A percentile compares a stretch with the other conserved stretches of the same genome.
phyloP scores from a whole-genome alignment of 2,888 invertebrate genomes.

The Trisateles emortualis region DNA sequence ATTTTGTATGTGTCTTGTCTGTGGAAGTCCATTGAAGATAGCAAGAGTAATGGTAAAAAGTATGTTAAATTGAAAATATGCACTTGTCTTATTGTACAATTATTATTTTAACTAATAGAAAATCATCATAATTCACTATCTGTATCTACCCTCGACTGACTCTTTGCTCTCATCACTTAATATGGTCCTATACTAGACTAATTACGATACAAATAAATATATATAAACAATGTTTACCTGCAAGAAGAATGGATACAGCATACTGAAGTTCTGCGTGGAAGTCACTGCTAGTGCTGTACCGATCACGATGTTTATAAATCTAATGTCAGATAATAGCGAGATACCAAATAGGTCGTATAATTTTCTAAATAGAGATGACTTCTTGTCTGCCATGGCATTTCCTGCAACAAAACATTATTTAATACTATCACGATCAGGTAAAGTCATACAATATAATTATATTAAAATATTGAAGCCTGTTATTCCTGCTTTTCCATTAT shows the following conservation, averaged over 20 bases:
- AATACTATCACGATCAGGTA: conserved; percentile 41
- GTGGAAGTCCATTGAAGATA: too few relatives aligned
- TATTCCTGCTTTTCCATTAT: too few relatives aligned
- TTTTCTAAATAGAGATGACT: conserved; percentile 61
- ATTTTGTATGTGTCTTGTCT: too few relatives aligned
- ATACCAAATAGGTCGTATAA: conserved; percentile 87
- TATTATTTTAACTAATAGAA: too few relatives aligned
- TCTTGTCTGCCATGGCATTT: conserved; percentile 26
- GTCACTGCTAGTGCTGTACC: conserved; percentile 90
- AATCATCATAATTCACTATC: too few relatives aligned
- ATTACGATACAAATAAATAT: neutral
- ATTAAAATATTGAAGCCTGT: too few relatives aligned
- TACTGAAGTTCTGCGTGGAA: conserved; percentile 90
- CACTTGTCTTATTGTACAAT: too few relatives aligned
- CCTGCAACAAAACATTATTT: conserved; percentile 44
- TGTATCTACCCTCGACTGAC: too few relatives aligned
- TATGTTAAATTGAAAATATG: too few relatives aligned
- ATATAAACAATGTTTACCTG: conserved; percentile 67
- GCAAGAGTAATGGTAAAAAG: too few relatives aligned
- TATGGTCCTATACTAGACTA: too few relatives aligned
- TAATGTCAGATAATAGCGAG: conserved; percentile 87
- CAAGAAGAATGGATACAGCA: conserved; percentile 90
- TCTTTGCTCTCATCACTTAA: too few relatives aligned
- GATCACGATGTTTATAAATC: conserved; percentile 89
- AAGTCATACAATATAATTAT: neutral